A percentile compares a stretch with the other conserved stretches of the same genome.
Conservation (phyloP, 2,888 invertebrate species). For the Bursaphelenchus okinawaensis region DNA sequence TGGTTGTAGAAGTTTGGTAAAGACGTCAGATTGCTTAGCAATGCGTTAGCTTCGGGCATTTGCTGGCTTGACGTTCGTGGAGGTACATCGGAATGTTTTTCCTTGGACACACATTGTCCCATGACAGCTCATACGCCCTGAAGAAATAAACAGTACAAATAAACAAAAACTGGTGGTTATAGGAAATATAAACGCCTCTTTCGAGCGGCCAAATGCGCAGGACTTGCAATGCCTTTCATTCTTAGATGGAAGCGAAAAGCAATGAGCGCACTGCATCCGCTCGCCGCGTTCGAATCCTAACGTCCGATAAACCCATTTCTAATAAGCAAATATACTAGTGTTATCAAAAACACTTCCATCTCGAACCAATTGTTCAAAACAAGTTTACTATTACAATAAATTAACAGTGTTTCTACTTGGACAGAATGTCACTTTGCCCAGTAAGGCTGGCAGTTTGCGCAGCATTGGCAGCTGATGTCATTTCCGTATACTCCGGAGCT, state of each 20-base stretch:
- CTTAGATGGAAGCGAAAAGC: neutral
- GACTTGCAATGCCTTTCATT: neutral
- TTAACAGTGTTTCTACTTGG: too few relatives aligned
- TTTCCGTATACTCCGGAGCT: neutral
- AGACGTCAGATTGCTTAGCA: neutral
- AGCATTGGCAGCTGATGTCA: neutral
- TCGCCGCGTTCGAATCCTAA: too few relatives aligned
- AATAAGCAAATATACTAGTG: neutral
- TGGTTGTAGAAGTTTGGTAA: neutral
- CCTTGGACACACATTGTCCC: neutral
- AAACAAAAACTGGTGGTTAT: neutral
- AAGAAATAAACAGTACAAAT: neutral
- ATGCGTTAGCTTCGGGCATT: neutral
- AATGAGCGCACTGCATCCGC: neutral
- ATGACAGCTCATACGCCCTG: neutral
- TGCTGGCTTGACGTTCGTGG: neutral
- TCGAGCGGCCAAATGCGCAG: neutral
- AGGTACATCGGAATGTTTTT: neutral
- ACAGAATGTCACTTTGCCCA: neutral
- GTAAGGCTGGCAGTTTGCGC: neutral
- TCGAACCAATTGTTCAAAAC: too few relatives aligned
- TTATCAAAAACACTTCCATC: neutral
- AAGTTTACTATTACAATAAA: too few relatives aligned
- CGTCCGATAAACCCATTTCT: neutral
- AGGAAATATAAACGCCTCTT: neutral